Evolutionary conservation across 2,888 invertebrate species (phyloP).

Genomic region (Zhengitettix transpicula): DNA sequence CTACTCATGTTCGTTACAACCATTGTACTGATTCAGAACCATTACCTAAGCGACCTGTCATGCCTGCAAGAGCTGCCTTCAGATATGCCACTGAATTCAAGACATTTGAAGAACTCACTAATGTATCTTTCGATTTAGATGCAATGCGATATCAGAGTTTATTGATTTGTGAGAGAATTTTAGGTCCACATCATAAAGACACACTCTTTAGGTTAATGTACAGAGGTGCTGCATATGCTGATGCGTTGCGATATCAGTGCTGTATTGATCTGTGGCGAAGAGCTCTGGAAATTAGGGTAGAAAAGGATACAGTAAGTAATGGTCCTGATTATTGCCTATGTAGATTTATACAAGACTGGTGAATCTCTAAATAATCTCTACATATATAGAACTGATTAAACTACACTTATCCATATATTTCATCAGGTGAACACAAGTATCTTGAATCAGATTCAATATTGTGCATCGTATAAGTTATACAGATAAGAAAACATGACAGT

Average conservation of each 20-base stretch:
- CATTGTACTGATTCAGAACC: slow-evolving; percentile 14
- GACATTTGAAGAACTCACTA: slow-evolving; percentile 50
- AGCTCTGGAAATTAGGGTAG: slow-evolving; percentile 61
- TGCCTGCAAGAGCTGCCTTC: slow-evolving; percentile 43
- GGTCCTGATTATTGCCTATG: not conserved
- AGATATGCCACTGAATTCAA: slow-evolving; percentile 57
- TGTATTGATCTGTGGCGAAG: slow-evolving; percentile 79
- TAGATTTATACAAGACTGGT: not conserved
- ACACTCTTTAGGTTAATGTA: slow-evolving; percentile 64
- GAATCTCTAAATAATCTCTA: not conserved
- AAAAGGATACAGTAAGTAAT: slow-evolving; percentile 52
- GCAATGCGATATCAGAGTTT: slow-evolving; percentile 74
- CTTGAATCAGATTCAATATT: too few relatives aligned
- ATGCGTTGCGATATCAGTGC: slow-evolving; percentile 46
- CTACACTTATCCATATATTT: not conserved
- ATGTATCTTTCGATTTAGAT: slow-evolving; percentile 63
- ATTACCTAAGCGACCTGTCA: slow-evolving; percentile 34
- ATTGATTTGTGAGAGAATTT: slow-evolving; percentile 71
- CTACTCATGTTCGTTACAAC: slow-evolving; percentile 43
- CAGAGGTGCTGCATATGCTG: slow-evolving; percentile 38
- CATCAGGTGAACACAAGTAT: too few relatives aligned
- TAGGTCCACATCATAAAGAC: slow-evolving; percentile 75
- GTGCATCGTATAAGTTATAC: too few relatives aligned
- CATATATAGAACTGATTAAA: not conserved
- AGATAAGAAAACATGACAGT: too few relatives aligned